Conservation (phyloP, 2,888 invertebrate genomes). For the Diarsia mendica region DNA sequence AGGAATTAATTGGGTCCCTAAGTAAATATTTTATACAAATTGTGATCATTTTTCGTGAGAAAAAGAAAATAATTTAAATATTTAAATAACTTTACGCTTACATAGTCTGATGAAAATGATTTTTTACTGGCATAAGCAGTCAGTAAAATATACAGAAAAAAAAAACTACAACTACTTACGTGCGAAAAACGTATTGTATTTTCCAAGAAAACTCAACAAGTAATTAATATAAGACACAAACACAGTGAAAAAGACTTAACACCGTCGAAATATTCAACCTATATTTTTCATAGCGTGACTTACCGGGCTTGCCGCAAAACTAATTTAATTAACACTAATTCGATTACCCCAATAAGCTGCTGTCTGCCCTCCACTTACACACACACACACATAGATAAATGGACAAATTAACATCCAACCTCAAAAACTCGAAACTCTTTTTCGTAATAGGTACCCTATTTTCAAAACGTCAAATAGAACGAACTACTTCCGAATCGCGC, state of each 20-base stretch:
- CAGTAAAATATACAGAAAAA: not conserved
- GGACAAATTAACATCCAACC: slow-evolving; percentile 39
- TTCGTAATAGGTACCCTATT: slow-evolving; percentile 33
- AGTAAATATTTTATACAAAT: slow-evolving; percentile 15
- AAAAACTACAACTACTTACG: slow-evolving; percentile 35
- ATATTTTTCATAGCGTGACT: slow-evolving; percentile 74
- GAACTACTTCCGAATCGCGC: slow-evolving; percentile 35
- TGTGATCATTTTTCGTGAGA: not conserved
- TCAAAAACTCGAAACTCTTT: slow-evolving; percentile 55
- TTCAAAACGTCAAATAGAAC: slow-evolving; percentile 51
- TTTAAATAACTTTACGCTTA: slow-evolving; percentile 11
- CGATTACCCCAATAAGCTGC: slow-evolving; percentile 83
- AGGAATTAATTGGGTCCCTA: slow-evolving; percentile 20
- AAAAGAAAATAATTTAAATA: slow-evolving; percentile 13
- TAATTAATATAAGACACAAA: slow-evolving; percentile 49
- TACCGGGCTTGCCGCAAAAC: slow-evolving; percentile 72
- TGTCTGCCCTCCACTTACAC: slow-evolving; percentile 71
- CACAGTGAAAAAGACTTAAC: slow-evolving; percentile 54
- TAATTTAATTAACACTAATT: slow-evolving; percentile 89
- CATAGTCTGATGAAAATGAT: not conserved
- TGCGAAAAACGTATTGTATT: not conserved
- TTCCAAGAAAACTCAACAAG: slow-evolving; percentile 43
- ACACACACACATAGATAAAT: slow-evolving; percentile 35
- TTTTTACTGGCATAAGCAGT: not conserved
- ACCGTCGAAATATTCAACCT: slow-evolving; percentile 68